phyloP scores from a whole-genome alignment of 2,797 vertebrate species.

The Onychomys arenicola region DNA sequence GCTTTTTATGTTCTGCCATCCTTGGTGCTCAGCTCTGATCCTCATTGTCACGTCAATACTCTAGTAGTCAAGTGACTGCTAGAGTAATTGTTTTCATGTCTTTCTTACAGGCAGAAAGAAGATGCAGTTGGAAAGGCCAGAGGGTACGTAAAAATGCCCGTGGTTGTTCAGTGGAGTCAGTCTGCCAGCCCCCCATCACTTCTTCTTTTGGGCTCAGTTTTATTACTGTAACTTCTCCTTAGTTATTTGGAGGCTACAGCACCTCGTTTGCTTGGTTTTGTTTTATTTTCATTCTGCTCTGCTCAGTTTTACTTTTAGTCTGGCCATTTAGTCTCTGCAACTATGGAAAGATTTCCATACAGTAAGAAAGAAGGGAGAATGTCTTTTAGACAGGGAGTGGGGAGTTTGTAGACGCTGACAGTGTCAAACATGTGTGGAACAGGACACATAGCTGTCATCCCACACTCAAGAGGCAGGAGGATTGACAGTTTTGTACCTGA shows the following conservation, averaged over 20 bases:
- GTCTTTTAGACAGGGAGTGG: neutral
- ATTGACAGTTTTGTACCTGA: neutral
- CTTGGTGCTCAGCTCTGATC: neutral
- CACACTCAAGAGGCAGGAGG: neutral
- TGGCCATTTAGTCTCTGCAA: neutral
- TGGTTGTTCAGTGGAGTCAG: neutral
- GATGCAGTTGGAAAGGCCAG: neutral
- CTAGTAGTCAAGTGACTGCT: neutral
- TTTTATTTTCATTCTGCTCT: neutral
- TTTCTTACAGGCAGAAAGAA: neutral
- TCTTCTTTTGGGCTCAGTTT: neutral
- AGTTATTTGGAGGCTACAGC: neutral
- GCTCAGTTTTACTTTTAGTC: slow-evolving; percentile 23
- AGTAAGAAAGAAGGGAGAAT: neutral
- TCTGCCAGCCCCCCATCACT: too few species aligned
- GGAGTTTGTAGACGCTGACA: neutral
- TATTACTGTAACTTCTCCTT: neutral
- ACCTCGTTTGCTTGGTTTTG: neutral
- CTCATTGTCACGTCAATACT: neutral
- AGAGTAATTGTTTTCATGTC: neutral
- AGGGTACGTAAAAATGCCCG: accelerated
- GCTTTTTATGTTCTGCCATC: neutral
- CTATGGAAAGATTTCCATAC: neutral
- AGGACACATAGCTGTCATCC: neutral
- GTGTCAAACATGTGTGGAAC: neutral